Evolutionary conservation across 1,140 invertebrate species (phyloP).

Genomic region (Pygmarrhopalites habei): DNA sequence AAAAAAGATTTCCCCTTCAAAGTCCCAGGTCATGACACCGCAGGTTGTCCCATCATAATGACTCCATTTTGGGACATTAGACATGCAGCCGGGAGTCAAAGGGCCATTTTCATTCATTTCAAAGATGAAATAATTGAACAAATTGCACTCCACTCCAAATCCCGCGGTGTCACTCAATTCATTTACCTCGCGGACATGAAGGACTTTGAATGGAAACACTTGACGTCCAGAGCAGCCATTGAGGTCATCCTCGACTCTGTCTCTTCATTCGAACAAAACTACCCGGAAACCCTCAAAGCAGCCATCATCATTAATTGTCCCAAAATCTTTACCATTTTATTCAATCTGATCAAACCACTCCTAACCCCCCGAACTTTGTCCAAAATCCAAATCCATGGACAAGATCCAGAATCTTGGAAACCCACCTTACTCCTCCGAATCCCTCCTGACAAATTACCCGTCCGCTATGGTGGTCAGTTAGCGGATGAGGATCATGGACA

Average conservation of each 20-base stretch:
- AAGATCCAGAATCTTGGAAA: conserved; percentile 17
- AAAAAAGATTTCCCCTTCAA: conserved; percentile 3
- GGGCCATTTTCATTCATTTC: conserved; percentile 7
- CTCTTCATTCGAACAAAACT: conserved; percentile 18
- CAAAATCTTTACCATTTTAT: conserved; percentile 14
- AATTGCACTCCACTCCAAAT: background rate
- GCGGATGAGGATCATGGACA: background rate
- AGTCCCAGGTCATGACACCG: conserved; percentile 18
- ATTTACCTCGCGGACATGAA: conserved; percentile 22
- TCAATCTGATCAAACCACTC: conserved; percentile 20
- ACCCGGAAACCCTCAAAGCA: conserved; percentile 16
- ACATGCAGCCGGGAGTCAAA: conserved; percentile 5
- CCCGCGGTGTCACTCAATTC: conserved; percentile 19
- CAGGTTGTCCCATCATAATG: conserved; percentile 22
- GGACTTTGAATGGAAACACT: conserved; percentile 20
- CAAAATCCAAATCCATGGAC: conserved; percentile 11
- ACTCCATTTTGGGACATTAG: conserved; percentile 28
- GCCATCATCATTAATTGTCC: conserved; percentile 14
- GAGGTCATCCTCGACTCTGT: conserved; percentile 18
- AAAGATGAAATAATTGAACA: conserved; percentile 18
- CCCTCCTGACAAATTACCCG: background rate
- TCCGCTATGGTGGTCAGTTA: conserved; percentile 2
- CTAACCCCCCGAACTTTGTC: conserved; percentile 2
- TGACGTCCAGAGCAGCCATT: conserved; percentile 20
- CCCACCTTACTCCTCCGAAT: background rate